Percentiles rank a stretch among this genome's conserved stretches.
Conservation (phyloP, 2,113 vertebrate species). For the Rousettus leschenaultii region DNA sequence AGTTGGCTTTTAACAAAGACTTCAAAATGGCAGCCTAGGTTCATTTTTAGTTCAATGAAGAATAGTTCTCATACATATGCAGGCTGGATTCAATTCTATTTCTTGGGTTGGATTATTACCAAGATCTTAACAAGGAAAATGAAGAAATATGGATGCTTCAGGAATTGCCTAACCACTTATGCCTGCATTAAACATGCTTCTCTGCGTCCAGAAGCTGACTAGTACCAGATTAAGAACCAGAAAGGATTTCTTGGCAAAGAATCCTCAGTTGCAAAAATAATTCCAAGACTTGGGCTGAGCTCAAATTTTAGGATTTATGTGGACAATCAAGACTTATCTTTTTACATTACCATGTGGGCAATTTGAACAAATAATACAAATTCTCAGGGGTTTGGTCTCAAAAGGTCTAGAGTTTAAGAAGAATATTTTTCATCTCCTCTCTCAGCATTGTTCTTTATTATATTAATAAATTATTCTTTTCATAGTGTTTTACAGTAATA, state of each 20-base stretch:
- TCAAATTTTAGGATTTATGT: conserved; percentile 61
- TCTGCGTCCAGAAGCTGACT: conserved; percentile 40
- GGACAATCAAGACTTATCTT: conserved; percentile 43
- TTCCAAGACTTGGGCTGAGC: conserved; percentile 45
- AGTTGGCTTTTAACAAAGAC: conserved; percentile 61
- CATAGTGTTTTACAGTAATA: neutral
- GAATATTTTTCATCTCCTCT: neutral
- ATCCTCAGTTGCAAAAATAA: conserved; percentile 46
- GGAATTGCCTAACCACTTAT: conserved; percentile 51
- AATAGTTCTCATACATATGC: conserved; percentile 61
- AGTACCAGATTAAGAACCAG: conserved; percentile 52
- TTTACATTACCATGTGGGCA: conserved; percentile 36
- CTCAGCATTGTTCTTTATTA: neutral
- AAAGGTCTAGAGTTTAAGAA: conserved; percentile 19
- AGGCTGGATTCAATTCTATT: conserved; percentile 53
- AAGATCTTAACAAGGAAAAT: conserved; percentile 69
- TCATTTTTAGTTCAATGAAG: conserved; percentile 70
- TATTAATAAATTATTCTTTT: neutral
- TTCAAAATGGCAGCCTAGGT: conserved; percentile 67
- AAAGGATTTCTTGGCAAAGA: conserved; percentile 65
- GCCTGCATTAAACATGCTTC: conserved; percentile 33
- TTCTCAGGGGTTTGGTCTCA: neutral
- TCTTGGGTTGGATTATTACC: conserved; percentile 56
- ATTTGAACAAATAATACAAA: conserved; percentile 44
- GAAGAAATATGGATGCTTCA: conserved; percentile 62